These are phyloP conservation scores for Steinernema carpocapsae DNA, from an alignment of 2,888 invertebrate genomes.

Conservation along the genomic window DNA sequence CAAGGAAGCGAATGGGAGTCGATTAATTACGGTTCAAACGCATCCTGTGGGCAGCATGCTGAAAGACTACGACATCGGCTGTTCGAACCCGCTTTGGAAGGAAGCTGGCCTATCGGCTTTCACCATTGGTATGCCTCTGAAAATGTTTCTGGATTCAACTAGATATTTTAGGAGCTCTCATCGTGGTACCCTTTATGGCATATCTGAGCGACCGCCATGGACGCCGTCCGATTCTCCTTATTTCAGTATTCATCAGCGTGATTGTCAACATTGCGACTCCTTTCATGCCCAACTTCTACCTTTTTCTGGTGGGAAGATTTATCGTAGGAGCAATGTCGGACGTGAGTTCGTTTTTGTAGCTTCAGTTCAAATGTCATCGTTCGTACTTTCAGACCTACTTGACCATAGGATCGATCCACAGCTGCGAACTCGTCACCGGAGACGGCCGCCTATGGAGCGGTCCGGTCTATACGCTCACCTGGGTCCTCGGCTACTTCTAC, in stretches of 20 bases:
- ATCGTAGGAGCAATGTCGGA: conserved; percentile 35
- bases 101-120: conserved; percentile 35
- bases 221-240: conserved; percentile 31
- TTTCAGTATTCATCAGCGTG: background rate
- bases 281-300: conserved; percentile 29
- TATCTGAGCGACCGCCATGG: conserved; percentile 30
- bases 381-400: conserved; percentile 30
- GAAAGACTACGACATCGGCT: conserved; percentile 7
- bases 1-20: conserved; percentile 9
- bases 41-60: background rate
- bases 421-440: conserved; percentile 37
- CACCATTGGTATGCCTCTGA: conserved; percentile 29
- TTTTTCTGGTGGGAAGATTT: conserved; percentile 30
- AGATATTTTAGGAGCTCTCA: conserved; percentile 19
- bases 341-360: conserved; percentile 42
- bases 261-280: conserved; percentile 21
- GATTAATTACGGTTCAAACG: background rate
- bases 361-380: background rate
- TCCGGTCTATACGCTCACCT: background rate
- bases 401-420: conserved; percentile 37
- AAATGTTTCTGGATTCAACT: background rate
- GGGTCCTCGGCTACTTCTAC: background rate
- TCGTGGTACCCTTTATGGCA: conserved; percentile 30
- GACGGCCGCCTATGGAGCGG: conserved; percentile 36
- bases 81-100: conserved; percentile 13